These are phyloP conservation scores for Philopedon plagiatum DNA, from an alignment of 2,888 invertebrate genomes.

Conservation along the genomic window DNA sequence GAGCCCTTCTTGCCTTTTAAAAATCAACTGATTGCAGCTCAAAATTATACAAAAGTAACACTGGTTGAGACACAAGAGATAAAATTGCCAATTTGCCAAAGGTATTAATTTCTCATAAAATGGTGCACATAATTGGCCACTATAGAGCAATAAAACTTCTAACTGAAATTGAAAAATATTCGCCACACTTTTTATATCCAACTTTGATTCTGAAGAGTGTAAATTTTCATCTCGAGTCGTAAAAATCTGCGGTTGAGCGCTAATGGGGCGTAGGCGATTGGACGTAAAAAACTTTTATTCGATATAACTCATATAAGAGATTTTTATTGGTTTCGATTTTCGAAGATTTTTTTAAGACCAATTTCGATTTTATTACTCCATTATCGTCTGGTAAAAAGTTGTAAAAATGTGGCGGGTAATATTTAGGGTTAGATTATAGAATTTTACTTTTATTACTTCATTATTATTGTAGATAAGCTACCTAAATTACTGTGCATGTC, in stretches of 20 bases:
- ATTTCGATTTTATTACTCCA: constrained; percentile 31
- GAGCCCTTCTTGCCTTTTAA: too few relatives aligned
- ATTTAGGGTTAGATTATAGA: too few relatives aligned
- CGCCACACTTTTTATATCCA: constrained; percentile 5
- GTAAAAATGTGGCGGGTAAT: constrained; percentile 14
- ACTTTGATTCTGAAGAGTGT: constrained; percentile 10
- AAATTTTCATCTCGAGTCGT: constrained; percentile 10
- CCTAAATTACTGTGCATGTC: too few relatives aligned
- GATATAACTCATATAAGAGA: constrained; percentile 24
- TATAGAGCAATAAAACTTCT: not conserved
- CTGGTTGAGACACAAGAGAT: too few relatives aligned
- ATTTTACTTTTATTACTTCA: too few relatives aligned
- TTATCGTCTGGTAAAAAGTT: constrained; percentile 22
- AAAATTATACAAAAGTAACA: too few relatives aligned
- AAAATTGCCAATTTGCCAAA: too few relatives aligned
- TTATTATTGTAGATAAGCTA: too few relatives aligned
- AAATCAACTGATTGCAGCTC: too few relatives aligned
- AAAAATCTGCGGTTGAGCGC: constrained; percentile 32
- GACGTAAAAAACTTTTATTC: constrained; percentile 34
- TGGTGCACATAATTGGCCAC: not conserved
- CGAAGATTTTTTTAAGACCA: constrained; percentile 27
- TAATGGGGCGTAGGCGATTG: constrained; percentile 30
- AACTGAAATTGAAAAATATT: constrained; percentile 14
- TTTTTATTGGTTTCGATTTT: constrained; percentile 28
- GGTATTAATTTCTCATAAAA: too few relatives aligned